Evolutionary conservation across 2,797 vertebrate species (phyloP).

Genomic region (Ispidina picta): DNA sequence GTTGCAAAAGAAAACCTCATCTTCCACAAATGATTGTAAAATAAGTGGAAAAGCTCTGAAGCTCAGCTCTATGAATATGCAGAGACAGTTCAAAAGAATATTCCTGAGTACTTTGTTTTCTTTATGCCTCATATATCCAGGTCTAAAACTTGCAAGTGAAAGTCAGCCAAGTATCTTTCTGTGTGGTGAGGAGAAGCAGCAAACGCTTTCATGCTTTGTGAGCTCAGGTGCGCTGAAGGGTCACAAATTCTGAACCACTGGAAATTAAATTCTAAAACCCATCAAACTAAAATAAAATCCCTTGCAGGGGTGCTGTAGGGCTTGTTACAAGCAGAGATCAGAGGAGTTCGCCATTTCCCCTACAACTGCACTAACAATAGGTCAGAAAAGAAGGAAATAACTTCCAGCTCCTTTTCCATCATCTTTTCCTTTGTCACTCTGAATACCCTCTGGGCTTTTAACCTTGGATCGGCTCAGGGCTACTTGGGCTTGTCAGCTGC

Average conservation of each 20-base stretch:
- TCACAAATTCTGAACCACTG: background rate
- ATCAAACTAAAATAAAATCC: slow-evolving; percentile 10
- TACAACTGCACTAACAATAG: background rate
- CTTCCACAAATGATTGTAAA: background rate
- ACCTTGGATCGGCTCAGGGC: background rate
- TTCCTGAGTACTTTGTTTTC: background rate
- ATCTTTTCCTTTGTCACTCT: background rate
- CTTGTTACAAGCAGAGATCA: background rate
- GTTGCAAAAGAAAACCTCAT: background rate
- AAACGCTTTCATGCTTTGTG: background rate
- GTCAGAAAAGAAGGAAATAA: slow-evolving; percentile 20
- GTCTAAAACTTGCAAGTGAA: background rate
- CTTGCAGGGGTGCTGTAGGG: background rate
- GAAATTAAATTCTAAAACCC: slow-evolving; percentile 33
- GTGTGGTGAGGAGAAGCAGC: background rate
- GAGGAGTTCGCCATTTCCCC: background rate
- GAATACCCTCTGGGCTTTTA: background rate
- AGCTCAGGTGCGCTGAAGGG: background rate
- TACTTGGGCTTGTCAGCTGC: background rate
- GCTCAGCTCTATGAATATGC: background rate
- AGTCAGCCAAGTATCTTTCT: background rate
- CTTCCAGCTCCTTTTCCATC: background rate
- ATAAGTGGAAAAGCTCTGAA: background rate
- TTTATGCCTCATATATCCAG: background rate
- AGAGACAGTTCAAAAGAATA: background rate